Evolutionary conservation across 2,888 invertebrate genomes (phyloP), one percentile per base, ranked within the genome.

Genomic region (Neoscelio sp.): DNA sequence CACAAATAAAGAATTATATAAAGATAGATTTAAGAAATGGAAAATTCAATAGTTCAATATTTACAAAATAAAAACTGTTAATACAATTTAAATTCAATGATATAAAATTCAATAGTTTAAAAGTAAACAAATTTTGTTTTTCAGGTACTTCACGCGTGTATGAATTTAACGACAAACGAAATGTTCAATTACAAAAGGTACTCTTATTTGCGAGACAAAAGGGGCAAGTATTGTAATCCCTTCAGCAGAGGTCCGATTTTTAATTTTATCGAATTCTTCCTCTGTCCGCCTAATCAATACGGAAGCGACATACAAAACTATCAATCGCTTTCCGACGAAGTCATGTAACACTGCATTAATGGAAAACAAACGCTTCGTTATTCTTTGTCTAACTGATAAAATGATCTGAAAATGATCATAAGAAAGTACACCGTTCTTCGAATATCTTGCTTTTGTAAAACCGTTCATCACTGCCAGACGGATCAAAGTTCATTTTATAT

Each of bases 91-190:
- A n/a, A n/a, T 30, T 13, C 4, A 42, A 23, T 3, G 8, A 10
- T 8, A 12, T 15, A 13, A 40, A 3, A 3, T 10, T 13, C 20
- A 8, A 18, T 18, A 20, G 1, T 44, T 17, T 8, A 10, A n/a
- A n/a, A 12, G 10, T 23, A 40, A 42, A 42, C 17, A 0, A 10
- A 46, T 52, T 38, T 6, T 62, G 62, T 35, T 67, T 82, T 83
- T 82, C 84, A 98, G 97, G 94, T 97, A 54, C 92, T 97, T 15
- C 97, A 98, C 89, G 97, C 97, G 7, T 96, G 96, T 88, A 96
- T 96, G 96, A 98, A 98, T 91, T 91, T 98, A 74, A 98, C 98
- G 4, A 97, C 97, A 44, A 98, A 98, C 90, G 98, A 98, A 91
- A 96, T 97, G 95, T 96, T 97, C 89, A 98, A 98, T 91, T 96